A percentile compares a stretch with the other conserved stretches of the same genome.
Evolutionary conservation across 2,888 invertebrate genomes (phyloP).

Genomic region (Mesopsocus fuscifrons): DNA sequence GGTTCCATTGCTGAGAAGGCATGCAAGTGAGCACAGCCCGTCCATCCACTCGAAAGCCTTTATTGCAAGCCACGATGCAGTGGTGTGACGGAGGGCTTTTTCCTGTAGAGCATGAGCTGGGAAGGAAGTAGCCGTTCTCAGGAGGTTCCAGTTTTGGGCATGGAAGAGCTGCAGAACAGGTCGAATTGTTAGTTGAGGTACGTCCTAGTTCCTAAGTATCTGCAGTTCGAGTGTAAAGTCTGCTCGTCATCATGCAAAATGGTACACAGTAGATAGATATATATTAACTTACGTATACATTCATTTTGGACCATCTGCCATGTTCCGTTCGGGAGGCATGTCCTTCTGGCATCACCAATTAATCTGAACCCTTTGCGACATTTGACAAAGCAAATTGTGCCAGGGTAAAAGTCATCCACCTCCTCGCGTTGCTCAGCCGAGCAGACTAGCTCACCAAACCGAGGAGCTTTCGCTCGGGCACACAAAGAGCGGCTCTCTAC

Average conservation of each 20-base stretch:
- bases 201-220: too few relatives aligned
- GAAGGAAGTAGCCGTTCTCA: background rate
- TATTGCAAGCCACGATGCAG: conserved; percentile 6
- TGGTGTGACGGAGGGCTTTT: conserved; percentile 5
- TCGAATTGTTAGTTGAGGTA: background rate
- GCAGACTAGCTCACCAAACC: background rate
- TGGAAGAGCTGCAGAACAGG: background rate
- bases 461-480: too few relatives aligned
- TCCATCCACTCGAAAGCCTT: conserved; percentile 1
- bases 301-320: background rate
- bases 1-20: conserved; percentile 5
- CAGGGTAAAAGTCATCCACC: background rate
- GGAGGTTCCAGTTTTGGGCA: conserved; percentile 2
- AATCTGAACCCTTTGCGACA: conserved; percentile 4
- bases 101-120: conserved; percentile 1
- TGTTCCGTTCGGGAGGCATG: background rate
- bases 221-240: too few relatives aligned
- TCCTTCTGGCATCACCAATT: background rate
- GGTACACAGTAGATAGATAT: too few relatives aligned
- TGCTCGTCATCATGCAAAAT: too few relatives aligned
- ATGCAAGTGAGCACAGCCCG: conserved; percentile 6
- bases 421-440: background rate
- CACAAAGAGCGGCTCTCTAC: too few relatives aligned
- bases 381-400: background rate
- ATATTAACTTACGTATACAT: conserved; percentile 4